Base-by-base conservation (phyloP, 2,113 vertebrate genomes). In the Natator depressus region DNA sequence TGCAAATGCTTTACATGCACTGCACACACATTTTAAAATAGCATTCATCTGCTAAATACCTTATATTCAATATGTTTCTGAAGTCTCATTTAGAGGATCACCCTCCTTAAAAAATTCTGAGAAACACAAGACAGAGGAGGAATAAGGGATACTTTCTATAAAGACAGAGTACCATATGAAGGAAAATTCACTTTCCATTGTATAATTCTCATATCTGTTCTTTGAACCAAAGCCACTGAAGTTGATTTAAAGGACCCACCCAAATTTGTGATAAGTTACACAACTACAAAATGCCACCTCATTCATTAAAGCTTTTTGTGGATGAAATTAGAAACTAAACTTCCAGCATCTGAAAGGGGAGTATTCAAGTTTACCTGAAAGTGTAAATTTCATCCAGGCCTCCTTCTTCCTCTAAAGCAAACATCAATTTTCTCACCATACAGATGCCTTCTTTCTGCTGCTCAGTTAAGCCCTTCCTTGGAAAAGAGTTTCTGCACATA, bases 361-460 rank as follows among this genome's bases (percentile, higher is more conserved):
- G 42, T 85, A 86, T 29, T 35, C 27, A 95, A 80, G 54, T 93
- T 92, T 96, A 99, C 99, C 99, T 99, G 96, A 99, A 99, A 50
- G 99, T 98, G 93, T 99, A 99, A 93, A 99, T 98, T 91, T 99
- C 98, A 84, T 99, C 98, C 93, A 99, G 97, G 2, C 99, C 99
- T 10, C 98, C 99, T 94, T 98, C 98, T 85, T 99, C 98, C 29
- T 99, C 99, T 97, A 99, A 97, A 84, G 97, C 97, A 55, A 97
- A 88, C 99, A 99, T 98, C 93, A 99, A 76, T 80, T 98, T 98
- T 91, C 93, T 98, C 91, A 99, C 98, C 98, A 99, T 98, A 82
- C 96, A 92, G 92, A 99, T 13, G 12, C 99, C 98, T 62, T 97
- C 95, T 87, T 97, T 98, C 96, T 99, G 99, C 69, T 99, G 98